Evolutionary conservation across 1,140 invertebrate genomes (phyloP).

Genomic region (Camponotus pennsylvanicus): DNA sequence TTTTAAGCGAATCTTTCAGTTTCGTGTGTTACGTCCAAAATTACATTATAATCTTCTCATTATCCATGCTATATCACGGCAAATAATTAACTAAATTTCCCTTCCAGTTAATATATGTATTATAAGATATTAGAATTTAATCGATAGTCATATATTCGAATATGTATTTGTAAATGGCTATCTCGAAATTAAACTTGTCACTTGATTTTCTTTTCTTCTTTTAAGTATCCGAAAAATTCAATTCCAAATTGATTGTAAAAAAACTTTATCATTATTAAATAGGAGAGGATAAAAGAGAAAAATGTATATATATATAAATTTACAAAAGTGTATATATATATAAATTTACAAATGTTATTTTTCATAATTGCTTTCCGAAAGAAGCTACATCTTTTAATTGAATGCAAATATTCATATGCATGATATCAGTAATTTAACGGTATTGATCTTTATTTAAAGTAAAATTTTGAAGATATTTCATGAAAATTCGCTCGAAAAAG

Average conservation of each 20-base stretch:
- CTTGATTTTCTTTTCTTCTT: background rate
- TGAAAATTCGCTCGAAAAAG: background rate
- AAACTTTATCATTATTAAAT: background rate
- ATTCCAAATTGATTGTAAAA: background rate
- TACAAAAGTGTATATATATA: too few species aligned
- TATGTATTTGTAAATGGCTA: background rate
- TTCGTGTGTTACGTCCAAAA: constrained; percentile 12
- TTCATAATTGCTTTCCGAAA: background rate
- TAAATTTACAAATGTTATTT: background rate
- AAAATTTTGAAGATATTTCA: background rate
- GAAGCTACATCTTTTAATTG: background rate
- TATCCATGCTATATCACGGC: background rate
- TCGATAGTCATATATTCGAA: background rate
- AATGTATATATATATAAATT: background rate
- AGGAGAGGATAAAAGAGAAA: background rate
- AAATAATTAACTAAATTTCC: background rate
- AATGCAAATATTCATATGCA: background rate
- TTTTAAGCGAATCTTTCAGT: constrained; percentile 35
- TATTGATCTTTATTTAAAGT: background rate
- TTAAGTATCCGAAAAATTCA: background rate
- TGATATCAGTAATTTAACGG: background rate
- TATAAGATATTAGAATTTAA: constrained; percentile 4
- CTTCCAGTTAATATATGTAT: background rate
- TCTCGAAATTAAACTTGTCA: background rate
- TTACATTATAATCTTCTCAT: constrained; percentile 31